These are phyloP conservation scores for Brachyhypopomus occidentalis DNA, from an alignment of 2,113 vertebrate species.

Conservation along the genomic window DNA sequence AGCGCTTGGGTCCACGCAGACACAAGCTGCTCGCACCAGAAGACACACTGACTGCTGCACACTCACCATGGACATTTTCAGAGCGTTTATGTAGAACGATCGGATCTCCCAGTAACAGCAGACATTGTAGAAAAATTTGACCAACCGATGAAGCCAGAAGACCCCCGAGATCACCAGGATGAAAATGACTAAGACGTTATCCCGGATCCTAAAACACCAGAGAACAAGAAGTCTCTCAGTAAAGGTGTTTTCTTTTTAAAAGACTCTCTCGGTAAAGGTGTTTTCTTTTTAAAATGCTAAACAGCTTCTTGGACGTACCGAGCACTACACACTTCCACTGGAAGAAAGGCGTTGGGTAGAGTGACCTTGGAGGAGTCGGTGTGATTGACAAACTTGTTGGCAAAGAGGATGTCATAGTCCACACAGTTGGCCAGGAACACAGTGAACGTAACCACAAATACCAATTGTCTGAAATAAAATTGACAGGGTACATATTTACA, in stretches of 20 bases:
- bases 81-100: constrained; percentile 92
- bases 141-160: constrained; percentile 94
- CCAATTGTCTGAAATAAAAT: constrained; percentile 83
- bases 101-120: constrained; percentile 99
- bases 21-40: neutral
- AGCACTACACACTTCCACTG: constrained; percentile 86
- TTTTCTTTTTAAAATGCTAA: no score
- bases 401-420: constrained; percentile 98
- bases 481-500: neutral
- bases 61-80: constrained; percentile 92
- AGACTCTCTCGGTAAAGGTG: no score
- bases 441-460: constrained; percentile 97
- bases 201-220: constrained; percentile 80
- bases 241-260: no score
- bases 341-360: constrained; percentile 91
- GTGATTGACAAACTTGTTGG: constrained; percentile 96
- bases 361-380: constrained; percentile 93
- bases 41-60: neutral
- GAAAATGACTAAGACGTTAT: constrained; percentile 89
- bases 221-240: neutral
- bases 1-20: neutral
- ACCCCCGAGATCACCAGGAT: constrained; percentile 90
- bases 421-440: constrained; percentile 97
- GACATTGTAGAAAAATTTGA: constrained; percentile 98
- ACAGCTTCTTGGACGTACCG: constrained; percentile 71